These are phyloP conservation scores for Rhyacophila evoluta DNA, from an alignment of 2,888 invertebrate species.

Conservation along the genomic window DNA sequence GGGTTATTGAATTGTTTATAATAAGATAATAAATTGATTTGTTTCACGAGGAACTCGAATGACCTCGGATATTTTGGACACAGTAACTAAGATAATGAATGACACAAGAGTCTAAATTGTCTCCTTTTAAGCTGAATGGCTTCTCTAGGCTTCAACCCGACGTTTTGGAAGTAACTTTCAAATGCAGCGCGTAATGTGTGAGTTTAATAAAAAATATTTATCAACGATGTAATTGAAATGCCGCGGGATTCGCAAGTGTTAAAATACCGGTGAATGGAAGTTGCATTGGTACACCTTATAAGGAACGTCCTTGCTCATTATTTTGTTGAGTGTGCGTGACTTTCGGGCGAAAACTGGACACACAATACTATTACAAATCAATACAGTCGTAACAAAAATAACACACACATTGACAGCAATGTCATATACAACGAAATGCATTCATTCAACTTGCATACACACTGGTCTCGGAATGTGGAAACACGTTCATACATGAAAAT, in stretches of 20 bases:
- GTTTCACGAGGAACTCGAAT: too few species aligned
- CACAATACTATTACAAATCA: background rate
- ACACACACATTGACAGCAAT: background rate
- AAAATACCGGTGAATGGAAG: background rate
- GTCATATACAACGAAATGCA: conserved; percentile 19
- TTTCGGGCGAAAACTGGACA: conserved; percentile 12
- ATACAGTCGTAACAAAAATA: background rate
- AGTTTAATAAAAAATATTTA: too few species aligned
- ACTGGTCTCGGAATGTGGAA: conserved; percentile 5
- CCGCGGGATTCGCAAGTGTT: background rate
- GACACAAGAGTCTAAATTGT: too few species aligned
- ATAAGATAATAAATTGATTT: too few species aligned
- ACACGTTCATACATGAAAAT: conserved; percentile 16
- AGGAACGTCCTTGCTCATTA: conserved; percentile 21
- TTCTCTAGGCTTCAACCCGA: too few species aligned
- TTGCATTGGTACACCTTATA: conserved; percentile 13
- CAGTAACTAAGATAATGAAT: too few species aligned
- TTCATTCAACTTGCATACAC: conserved; percentile 27
- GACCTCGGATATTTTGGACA: too few species aligned
- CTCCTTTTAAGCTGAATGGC: too few species aligned
- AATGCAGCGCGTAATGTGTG: too few species aligned
- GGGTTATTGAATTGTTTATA: too few species aligned
- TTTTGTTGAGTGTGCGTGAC: background rate
- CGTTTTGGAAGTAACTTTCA: too few species aligned
- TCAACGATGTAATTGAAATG: too few species aligned